A percentile compares a stretch with the other conserved stretches of the same genome.
These are phyloP conservation scores for Tychaedon coryphoeus DNA, from an alignment of 2,113 vertebrate species.

Conservation along the genomic window DNA sequence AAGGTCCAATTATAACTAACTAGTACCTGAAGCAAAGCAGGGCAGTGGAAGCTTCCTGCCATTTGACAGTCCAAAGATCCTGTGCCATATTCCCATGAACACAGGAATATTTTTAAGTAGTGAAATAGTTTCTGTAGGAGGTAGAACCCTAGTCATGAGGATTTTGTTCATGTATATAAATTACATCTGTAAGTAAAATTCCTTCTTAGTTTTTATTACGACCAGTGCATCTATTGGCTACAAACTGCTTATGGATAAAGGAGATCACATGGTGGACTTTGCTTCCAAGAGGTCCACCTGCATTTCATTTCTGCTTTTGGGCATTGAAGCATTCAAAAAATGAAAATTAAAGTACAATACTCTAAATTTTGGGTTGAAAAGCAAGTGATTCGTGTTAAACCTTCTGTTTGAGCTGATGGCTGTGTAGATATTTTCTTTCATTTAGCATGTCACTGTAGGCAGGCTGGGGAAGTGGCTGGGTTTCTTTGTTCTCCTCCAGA, in stretches of 20 bases:
- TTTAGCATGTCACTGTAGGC: neutral
- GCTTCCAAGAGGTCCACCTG: neutral
- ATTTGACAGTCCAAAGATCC: neutral
- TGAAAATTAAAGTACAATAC: neutral
- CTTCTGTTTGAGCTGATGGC: neutral
- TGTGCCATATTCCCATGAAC: neutral
- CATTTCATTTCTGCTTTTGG: neutral
- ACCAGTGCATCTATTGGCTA: neutral
- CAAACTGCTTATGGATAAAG: neutral
- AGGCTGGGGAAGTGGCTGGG: neutral
- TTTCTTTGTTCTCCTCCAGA: neutral
- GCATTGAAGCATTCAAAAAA: neutral
- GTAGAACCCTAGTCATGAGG: neutral
- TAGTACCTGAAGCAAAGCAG: neutral
- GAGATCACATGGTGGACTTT: neutral
- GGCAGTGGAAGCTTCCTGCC: neutral
- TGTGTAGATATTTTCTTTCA: neutral
- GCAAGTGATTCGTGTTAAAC: neutral
- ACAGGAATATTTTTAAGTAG: neutral
- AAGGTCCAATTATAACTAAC: neutral
- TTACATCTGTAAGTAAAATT: neutral
- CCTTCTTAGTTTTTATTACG: neutral
- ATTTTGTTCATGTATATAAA: neutral
- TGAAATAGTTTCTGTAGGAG: neutral
- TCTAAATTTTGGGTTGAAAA: neutral